Evolutionary conservation across 2,113 vertebrate genomes (phyloP).

Genomic region (Pygoscelis antarcticus): DNA sequence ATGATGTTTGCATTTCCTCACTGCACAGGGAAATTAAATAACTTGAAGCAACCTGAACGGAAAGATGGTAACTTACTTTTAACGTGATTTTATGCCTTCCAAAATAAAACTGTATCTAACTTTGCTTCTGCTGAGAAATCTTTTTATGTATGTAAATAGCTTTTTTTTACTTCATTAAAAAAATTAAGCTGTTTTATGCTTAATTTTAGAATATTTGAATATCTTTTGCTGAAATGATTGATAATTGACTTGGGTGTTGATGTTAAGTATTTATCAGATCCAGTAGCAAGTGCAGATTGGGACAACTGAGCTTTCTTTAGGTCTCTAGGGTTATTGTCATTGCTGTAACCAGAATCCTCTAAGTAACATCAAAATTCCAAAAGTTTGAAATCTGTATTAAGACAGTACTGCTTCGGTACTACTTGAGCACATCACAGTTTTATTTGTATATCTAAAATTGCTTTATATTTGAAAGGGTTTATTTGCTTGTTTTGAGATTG

Average conservation of each 20-base stretch:
- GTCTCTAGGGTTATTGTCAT: background rate
- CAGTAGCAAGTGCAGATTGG: background rate
- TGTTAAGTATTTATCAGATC: background rate
- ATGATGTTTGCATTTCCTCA: conserved; percentile 68
- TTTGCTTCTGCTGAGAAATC: background rate
- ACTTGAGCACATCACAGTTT: background rate
- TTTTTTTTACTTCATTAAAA: background rate
- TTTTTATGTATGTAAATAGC: background rate
- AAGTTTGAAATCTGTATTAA: background rate
- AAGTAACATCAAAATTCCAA: background rate
- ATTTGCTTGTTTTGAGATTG: background rate
- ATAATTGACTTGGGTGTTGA: background rate
- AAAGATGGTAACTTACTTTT: conserved; percentile 74
- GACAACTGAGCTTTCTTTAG: background rate
- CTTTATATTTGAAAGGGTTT: background rate
- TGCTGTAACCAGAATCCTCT: background rate
- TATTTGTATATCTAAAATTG: background rate
- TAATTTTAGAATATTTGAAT: background rate
- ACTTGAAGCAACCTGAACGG: background rate
- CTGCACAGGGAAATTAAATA: conserved; percentile 46
- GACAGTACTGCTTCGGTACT: background rate
- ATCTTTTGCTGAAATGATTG: background rate
- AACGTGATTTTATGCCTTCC: background rate
- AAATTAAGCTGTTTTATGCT: background rate
- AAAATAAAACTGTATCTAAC: background rate